phyloP scores from a whole-genome alignment of 2,797 vertebrate genomes.

The Cossypha polioptera region DNA sequence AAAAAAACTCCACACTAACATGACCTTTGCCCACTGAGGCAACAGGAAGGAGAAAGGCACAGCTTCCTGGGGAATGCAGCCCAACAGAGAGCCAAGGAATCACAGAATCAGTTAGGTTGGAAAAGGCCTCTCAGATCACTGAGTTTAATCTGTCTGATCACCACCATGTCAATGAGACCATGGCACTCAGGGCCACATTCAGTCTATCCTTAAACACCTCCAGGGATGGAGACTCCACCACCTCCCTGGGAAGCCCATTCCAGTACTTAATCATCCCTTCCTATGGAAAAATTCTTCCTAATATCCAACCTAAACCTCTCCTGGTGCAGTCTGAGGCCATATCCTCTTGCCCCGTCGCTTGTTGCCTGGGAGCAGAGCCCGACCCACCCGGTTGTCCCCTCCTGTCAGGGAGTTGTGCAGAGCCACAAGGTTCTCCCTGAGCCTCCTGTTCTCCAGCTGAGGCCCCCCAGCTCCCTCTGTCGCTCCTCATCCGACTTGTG shows the following conservation, averaged over 20 bases:
- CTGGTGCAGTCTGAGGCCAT: rapidly evolving
- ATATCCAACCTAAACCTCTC: not conserved
- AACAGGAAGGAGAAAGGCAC: rapidly evolving
- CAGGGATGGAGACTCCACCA: not conserved
- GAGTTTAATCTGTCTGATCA: not conserved
- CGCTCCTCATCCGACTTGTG: not conserved
- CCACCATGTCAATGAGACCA: not conserved
- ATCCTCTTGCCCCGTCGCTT: too few species aligned
- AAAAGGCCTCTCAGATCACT: not conserved
- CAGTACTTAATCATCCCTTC: rapidly evolving
- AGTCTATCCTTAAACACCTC: not conserved
- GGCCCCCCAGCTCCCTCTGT: not conserved
- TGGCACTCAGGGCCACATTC: too few species aligned
- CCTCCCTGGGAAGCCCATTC: not conserved
- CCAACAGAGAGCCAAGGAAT: not conserved
- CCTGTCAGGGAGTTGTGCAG: not conserved
- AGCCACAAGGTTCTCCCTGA: rapidly evolving
- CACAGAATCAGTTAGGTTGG: not conserved
- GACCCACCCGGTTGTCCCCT: rapidly evolving
- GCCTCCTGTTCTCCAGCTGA: not conserved
- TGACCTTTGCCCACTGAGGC: not conserved
- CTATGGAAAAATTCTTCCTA: not conserved
- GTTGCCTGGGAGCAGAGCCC: rapidly evolving
- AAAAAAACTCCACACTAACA: too few species aligned
- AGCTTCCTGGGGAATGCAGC: not conserved